Evolutionary conservation across 1,140 invertebrate genomes (phyloP).

Genomic region (Chrysoperla carnea): DNA sequence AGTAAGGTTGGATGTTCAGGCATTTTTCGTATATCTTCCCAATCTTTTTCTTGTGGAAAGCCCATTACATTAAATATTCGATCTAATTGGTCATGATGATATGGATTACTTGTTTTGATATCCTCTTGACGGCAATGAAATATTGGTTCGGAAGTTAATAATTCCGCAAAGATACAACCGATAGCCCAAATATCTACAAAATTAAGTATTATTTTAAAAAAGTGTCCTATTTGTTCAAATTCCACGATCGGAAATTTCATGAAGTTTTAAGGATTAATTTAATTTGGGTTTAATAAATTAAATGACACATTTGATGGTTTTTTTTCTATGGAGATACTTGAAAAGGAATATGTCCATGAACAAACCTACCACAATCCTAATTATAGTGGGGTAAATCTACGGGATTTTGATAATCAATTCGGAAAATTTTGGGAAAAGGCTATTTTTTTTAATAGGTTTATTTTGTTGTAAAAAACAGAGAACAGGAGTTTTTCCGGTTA

Average conservation of each 20-base stretch:
- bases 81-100: conserved; percentile 98
- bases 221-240: neutral
- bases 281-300: too few species aligned
- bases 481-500: too few species aligned
- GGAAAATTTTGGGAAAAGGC: too few species aligned
- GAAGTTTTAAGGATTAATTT: too few species aligned
- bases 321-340: too few species aligned
- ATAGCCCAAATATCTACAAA: conserved; percentile 96
- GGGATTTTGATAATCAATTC: too few species aligned
- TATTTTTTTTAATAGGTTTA: too few species aligned
- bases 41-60: conserved; percentile 96
- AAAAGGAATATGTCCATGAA: too few species aligned
- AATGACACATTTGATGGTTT: too few species aligned
- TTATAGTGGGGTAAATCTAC: too few species aligned
- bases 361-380: too few species aligned
- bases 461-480: too few species aligned
- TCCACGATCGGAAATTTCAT: neutral
- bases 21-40: conserved; percentile 99
- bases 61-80: conserved; percentile 99
- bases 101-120: conserved; percentile 99
- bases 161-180: conserved; percentile 97
- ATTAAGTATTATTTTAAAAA: conserved; percentile 12
- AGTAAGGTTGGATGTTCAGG: conserved; percentile 92
- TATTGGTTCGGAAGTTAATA: conserved; percentile 95
- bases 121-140: conserved; percentile 99